A percentile compares a stretch with the other conserved stretches of the same genome.
Evolutionary conservation across 2,888 invertebrate genomes (phyloP).

Genomic region (Nebria brevicollis): DNA sequence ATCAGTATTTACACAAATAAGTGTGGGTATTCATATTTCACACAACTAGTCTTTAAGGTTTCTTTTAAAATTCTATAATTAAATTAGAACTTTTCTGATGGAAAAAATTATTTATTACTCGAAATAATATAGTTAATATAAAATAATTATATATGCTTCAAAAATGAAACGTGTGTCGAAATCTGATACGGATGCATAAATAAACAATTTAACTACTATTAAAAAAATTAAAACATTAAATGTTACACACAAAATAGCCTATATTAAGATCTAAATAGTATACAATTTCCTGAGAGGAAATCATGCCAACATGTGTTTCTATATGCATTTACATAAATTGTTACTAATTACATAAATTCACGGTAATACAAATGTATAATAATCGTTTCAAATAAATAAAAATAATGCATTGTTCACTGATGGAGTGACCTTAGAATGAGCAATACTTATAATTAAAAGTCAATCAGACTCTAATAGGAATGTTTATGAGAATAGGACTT

Average conservation of each 20-base stretch:
- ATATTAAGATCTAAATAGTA: not conserved
- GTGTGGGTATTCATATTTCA: not conserved
- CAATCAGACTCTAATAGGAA: conserved; percentile 23
- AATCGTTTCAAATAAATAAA: not conserved
- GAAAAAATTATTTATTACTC: no score
- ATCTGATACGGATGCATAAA: not conserved
- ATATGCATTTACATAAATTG: not conserved
- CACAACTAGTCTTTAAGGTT: no score
- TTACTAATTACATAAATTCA: not conserved
- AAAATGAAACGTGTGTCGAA: not conserved
- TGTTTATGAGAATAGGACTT: conserved; percentile 24
- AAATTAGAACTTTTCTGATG: no score
- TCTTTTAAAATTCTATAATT: no score
- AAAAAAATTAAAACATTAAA: not conserved
- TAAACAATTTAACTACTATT: not conserved
- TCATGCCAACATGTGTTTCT: not conserved
- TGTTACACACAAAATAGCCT: not conserved
- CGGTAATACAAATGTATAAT: not conserved
- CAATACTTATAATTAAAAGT: conserved; percentile 35
- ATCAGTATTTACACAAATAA: not conserved
- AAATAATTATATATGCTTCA: no score
- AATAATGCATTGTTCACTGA: not conserved
- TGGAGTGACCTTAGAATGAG: conserved; percentile 15
- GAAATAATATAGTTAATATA: no score
- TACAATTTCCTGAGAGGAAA: not conserved